Evolutionary conservation across 2,888 invertebrate genomes (phyloP).

Genomic region (Ophioninae sp.): DNA sequence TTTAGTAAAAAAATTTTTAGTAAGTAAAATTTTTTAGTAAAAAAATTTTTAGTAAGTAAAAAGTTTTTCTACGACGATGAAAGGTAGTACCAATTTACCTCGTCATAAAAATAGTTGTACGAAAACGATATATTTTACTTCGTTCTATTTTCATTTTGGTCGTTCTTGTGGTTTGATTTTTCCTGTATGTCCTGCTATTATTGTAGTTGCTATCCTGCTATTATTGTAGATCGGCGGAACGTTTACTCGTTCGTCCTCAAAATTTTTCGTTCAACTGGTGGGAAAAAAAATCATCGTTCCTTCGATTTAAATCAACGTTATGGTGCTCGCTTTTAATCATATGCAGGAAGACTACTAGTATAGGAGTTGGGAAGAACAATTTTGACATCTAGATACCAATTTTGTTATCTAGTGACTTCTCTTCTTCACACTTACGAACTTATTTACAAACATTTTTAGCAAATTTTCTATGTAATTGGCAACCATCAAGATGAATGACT

Average conservation of each 20-base stretch:
- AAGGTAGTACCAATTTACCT: neutral
- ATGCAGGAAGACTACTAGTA: neutral
- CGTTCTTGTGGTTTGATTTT: neutral
- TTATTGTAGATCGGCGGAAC: slow-evolving; percentile 50
- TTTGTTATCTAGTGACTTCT: too few relatives aligned
- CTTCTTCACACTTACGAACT: too few relatives aligned
- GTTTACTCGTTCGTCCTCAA: slow-evolving; percentile 1
- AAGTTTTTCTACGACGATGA: neutral
- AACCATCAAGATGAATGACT: too few relatives aligned
- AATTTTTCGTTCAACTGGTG: neutral
- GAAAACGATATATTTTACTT: neutral
- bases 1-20: too few relatives aligned
- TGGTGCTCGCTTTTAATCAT: slow-evolving; percentile 38
- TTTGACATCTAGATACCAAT: too few relatives aligned
- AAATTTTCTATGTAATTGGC: too few relatives aligned
- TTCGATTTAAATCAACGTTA: slow-evolving; percentile 42
- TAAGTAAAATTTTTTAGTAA: too few relatives aligned
- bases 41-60: too few relatives aligned
- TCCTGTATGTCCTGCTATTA: slow-evolving; percentile 22
- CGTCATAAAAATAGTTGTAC: neutral
- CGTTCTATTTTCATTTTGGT: neutral
- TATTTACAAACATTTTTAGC: too few relatives aligned
- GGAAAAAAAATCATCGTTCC: slow-evolving; percentile 21
- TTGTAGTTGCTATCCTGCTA: slow-evolving; percentile 35
- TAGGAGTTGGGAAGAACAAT: too few relatives aligned